Evolutionary conservation across 2,888 invertebrate genomes (phyloP).

Genomic region (Drosophila suboccidentalis): DNA sequence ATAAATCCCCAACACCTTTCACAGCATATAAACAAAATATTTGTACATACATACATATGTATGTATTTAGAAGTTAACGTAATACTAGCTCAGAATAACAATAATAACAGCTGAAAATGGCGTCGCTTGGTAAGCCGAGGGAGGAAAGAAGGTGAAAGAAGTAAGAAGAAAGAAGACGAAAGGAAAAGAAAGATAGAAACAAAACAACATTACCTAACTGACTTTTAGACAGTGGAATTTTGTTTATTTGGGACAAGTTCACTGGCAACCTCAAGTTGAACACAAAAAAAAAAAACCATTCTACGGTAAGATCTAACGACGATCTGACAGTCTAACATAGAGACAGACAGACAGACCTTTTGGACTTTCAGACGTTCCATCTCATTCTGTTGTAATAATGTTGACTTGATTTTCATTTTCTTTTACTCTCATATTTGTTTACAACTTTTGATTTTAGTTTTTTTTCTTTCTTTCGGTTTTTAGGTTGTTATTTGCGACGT

Average conservation of each 20-base stretch:
- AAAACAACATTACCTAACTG: conserved; percentile 57
- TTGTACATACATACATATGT: conserved; percentile 1
- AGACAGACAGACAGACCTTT: conserved; percentile 1
- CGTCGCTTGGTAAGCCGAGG: conserved; percentile 20
- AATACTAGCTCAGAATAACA: conserved; percentile 49
- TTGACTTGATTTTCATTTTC: conserved; percentile 71
- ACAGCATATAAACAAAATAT: conserved; percentile 28
- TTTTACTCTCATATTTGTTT: conserved; percentile 83
- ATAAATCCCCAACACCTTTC: conserved; percentile 23
- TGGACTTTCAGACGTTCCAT: conserved; percentile 24
- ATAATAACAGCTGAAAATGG: conserved; percentile 41
- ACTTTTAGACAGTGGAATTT: conserved; percentile 68
- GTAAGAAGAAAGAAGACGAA: conserved; percentile 20
- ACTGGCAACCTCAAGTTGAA: conserved; percentile 53
- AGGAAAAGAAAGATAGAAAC: conserved; percentile 7
- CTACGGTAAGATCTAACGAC: conserved; percentile 39
- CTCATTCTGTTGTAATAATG: conserved; percentile 37
- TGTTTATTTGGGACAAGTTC: conserved; percentile 84
- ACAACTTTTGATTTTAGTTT: conserved; percentile 77
- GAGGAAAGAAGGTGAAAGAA: conserved; percentile 25
- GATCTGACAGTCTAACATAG: conserved; percentile 4
- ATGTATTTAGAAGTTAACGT: conserved; percentile 7
- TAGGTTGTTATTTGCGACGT: conserved; percentile 51
- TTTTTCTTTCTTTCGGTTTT: conserved; percentile 32
- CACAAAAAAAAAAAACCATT: conserved; percentile 29